These are phyloP conservation scores for Phrynocephalus forsythii DNA, from an alignment of 2,797 vertebrate species.

Conservation along the genomic window DNA sequence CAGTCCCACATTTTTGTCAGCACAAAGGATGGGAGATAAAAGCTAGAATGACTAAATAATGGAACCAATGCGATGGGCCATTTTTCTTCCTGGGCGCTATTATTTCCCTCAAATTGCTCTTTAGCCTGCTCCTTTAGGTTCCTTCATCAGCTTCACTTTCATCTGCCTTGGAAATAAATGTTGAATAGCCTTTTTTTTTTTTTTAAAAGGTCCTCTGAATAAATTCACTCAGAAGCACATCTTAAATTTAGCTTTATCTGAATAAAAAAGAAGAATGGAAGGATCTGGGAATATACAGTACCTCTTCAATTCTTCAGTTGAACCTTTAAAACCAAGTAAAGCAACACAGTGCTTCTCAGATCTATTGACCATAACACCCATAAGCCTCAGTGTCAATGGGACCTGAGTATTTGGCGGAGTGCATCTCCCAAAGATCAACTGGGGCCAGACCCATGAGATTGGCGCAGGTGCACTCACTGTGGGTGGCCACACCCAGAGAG, in stretches of 20 bases:
- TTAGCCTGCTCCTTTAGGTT: constrained; percentile 12
- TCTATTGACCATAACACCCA: not conserved
- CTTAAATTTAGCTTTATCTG: constrained; percentile 19
- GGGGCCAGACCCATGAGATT: too few relatives aligned
- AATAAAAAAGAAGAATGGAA: not conserved
- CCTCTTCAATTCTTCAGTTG: not conserved
- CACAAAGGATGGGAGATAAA: constrained; percentile 46
- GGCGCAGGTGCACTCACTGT: too few relatives aligned
- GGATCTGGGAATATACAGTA: too few relatives aligned
- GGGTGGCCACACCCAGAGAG: too few relatives aligned
- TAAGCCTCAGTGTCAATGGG: not conserved
- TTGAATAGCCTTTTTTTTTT: not conserved
- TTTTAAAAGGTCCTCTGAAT: not conserved
- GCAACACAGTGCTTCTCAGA: not conserved
- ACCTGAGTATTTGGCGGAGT: too few relatives aligned
- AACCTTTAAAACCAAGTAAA: not conserved
- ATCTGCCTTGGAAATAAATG: not conserved
- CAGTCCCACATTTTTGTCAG: constrained; percentile 42
- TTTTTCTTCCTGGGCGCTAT: constrained; percentile 22
- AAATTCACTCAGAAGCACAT: not conserved
- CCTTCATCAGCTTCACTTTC: constrained; percentile 31
- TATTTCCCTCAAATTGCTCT: constrained; percentile 28
- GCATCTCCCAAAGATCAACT: too few relatives aligned
- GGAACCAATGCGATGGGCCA: constrained; percentile 48
- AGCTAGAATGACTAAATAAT: constrained; percentile 56